A percentile compares a stretch with the other conserved stretches of the same genome.
phyloP scores from a whole-genome alignment of 2,888 invertebrate species.

The Polietes domitor region DNA sequence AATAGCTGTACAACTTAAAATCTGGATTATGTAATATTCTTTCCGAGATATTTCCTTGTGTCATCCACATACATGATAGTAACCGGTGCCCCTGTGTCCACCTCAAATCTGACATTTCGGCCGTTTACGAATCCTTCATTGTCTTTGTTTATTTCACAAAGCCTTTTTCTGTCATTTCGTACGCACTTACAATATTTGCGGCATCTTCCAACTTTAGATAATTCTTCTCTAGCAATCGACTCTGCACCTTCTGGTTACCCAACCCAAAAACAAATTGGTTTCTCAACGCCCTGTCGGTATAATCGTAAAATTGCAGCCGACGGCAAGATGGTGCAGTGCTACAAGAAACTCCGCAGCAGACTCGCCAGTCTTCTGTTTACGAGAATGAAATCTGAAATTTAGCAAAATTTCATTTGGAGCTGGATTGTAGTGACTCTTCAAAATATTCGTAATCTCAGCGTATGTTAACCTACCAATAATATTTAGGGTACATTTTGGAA shows the following conservation, averaged over 20 bases:
- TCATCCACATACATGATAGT: slow-evolving; percentile 50
- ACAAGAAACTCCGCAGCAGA: slow-evolving; percentile 8
- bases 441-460: background rate
- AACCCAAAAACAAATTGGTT: slow-evolving; percentile 50
- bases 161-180: slow-evolving; percentile 27
- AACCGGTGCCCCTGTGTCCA: slow-evolving; percentile 53
- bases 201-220: slow-evolving; percentile 27
- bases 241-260: background rate
- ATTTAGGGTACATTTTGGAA: too few species aligned
- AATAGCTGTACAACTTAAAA: slow-evolving; percentile 56
- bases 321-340: background rate
- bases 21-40: slow-evolving; percentile 39
- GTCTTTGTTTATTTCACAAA: slow-evolving; percentile 19
- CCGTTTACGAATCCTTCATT: too few species aligned
- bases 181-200: background rate
- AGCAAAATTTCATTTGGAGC: slow-evolving; percentile 24
- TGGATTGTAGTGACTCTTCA: slow-evolving; percentile 27
- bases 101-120: too few species aligned
- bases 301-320: slow-evolving; percentile 31
- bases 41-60: slow-evolving; percentile 52
- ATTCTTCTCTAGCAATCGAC: slow-evolving; percentile 8
- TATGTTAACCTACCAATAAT: too few species aligned
- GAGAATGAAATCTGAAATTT: slow-evolving; percentile 25
- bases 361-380: slow-evolving; percentile 5
- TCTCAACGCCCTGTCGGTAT: slow-evolving; percentile 36